phyloP scores from a whole-genome alignment of 2,113 vertebrate genomes.

The Tichodroma muraria region DNA sequence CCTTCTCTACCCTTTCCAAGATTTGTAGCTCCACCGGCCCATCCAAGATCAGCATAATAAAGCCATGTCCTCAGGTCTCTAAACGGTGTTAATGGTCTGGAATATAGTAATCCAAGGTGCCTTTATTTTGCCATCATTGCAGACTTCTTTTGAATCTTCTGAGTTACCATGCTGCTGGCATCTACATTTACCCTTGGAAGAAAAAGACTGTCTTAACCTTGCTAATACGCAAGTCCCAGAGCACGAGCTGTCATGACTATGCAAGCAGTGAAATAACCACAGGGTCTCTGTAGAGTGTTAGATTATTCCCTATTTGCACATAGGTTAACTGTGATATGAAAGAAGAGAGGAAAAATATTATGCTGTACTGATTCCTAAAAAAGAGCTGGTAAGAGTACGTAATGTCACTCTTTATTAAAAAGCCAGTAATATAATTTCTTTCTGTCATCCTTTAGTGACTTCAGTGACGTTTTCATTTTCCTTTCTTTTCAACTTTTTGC shows the following conservation, averaged over 20 bases:
- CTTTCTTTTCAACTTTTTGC: background rate
- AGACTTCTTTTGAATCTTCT: conserved; percentile 2
- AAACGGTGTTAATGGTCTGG: background rate
- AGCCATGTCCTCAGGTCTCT: background rate
- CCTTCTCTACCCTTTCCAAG: background rate
- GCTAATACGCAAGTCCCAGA: conserved; percentile 12
- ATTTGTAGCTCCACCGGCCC: background rate
- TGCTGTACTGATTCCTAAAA: background rate
- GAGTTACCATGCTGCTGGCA: background rate
- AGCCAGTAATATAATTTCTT: background rate
- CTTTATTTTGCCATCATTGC: background rate
- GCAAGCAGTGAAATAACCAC: conserved; percentile 45
- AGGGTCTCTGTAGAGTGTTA: conserved; percentile 18
- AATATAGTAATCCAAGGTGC: background rate
- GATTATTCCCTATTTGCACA: conserved; percentile 45
- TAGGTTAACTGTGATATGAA: conserved; percentile 44
- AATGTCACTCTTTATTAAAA: background rate
- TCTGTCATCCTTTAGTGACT: background rate
- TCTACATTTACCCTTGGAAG: conserved; percentile 27
- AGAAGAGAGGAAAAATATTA: background rate
- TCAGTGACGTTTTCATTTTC: background rate
- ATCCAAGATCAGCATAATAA: background rate
- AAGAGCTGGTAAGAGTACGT: background rate
- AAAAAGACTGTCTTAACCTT: conserved; percentile 36
- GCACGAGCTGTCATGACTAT: conserved; percentile 36